Evolutionary conservation across 2,797 vertebrate genomes (phyloP), one percentile per base, ranked within the genome.

Genomic region (Paratrypauchen microcephalus): DNA sequence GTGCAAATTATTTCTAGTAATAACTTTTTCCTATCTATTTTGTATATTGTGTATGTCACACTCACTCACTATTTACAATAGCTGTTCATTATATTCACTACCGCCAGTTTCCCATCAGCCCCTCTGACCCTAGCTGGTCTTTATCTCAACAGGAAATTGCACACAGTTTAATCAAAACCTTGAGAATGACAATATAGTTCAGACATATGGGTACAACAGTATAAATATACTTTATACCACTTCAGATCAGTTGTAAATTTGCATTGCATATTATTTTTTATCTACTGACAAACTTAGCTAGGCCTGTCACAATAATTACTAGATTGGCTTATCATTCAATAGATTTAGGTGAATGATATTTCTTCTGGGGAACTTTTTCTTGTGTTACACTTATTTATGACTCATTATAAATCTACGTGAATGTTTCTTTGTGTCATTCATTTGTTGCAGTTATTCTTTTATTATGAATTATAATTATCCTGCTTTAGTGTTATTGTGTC

Each of bases 61-160:
- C 52, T 55, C 21, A 12, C 52, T 54, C 8, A 11, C 21, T 55
- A 23, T 47, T 62, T 62, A 62, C 39, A 24, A 6, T 56, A 52
- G 23, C 48, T 52, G 32, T 65, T 70, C 47, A 56, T 41, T 70
- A 71, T 61, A 30, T 21, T 69, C n/a, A 5, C 24, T 21, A 58
- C 64, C 67, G 23, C 60, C 74, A 48, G 52, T 66, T 66, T 39
- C 36, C 36, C 45, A 12, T 56, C 54, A 36, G 58, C 62, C 47
- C 30, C 0, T 63, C 2, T 28, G 11, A 65, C 70, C 28, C 60
- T 66, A 47, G 52, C 64, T 65, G 36, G 0, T n/a, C 36, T 57
- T 65, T 28, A 71, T 83, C 62, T 78, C 63, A 66, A 68, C 73
- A 54, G 16, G 39, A 70, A 76, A 72, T 47, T 69, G 52, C 66